These are phyloP conservation scores for Ptyas mucosa DNA, from an alignment of 2,113 vertebrate genomes.

Conservation along the genomic window DNA sequence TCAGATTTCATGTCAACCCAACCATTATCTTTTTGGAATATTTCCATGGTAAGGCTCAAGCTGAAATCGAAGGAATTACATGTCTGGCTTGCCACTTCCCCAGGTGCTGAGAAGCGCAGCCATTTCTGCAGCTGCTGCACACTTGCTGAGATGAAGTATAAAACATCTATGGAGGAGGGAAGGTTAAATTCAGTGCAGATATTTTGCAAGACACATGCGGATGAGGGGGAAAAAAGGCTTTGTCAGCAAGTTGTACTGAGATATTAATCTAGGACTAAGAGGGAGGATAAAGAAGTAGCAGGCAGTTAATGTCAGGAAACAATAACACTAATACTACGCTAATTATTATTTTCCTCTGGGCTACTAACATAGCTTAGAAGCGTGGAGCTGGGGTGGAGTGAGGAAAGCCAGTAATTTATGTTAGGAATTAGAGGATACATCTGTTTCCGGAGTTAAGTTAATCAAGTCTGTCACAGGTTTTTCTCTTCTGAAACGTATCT, in stretches of 20 bases:
- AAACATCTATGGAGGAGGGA: neutral
- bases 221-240: neutral
- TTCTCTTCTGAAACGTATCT: slow-evolving; percentile 31
- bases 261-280: neutral
- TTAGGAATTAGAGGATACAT: slow-evolving; percentile 73
- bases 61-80: neutral
- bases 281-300: slow-evolving; percentile 61
- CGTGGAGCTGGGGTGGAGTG: neutral
- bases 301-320: slow-evolving; percentile 73
- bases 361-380: slow-evolving; percentile 54
- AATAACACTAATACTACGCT: slow-evolving; percentile 76
- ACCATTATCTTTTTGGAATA: neutral
- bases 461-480: slow-evolving; percentile 57
- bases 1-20: neutral
- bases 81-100: neutral
- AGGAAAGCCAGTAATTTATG: slow-evolving; percentile 53
- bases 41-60: neutral
- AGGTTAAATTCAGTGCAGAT: neutral
- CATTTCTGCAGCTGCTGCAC: neutral
- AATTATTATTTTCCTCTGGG: slow-evolving; percentile 77
- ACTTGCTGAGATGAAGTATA: neutral
- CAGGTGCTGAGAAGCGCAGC: neutral
- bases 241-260: neutral
- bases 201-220: neutral
- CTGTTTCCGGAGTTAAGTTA: slow-evolving; percentile 73